A percentile compares a stretch with the other conserved stretches of the same genome.
These are phyloP conservation scores for Diorhabda sublineata DNA, from an alignment of 1,140 invertebrate genomes.

Conservation along the genomic window DNA sequence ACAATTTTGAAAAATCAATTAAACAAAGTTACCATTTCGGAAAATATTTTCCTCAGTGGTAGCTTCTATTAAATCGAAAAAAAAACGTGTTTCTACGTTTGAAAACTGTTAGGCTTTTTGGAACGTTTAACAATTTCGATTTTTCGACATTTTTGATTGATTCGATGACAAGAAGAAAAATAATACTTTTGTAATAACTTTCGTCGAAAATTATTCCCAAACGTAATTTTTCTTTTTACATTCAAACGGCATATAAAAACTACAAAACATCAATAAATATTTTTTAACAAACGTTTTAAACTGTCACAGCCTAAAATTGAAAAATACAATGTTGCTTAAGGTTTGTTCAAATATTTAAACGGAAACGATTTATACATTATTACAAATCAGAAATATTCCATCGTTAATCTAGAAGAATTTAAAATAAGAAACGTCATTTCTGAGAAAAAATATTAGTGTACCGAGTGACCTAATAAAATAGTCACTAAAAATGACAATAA, in stretches of 20 bases:
- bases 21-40: not conserved
- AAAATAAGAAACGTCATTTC: too few species aligned
- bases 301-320: slow-evolving; percentile 23
- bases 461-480: too few species aligned
- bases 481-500: too few species aligned
- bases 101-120: slow-evolving; percentile 18
- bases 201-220: not conserved
- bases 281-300: slow-evolving; percentile 12
- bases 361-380: too few species aligned
- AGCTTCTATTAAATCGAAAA: slow-evolving; percentile 8
- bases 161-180: slow-evolving; percentile 3
- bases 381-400: too few species aligned
- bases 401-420: too few species aligned
- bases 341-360: not conserved
- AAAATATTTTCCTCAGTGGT: not conserved
- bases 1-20: slow-evolving; percentile 6
- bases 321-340: slow-evolving; percentile 16
- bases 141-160: slow-evolving; percentile 20
- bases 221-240: not conserved
- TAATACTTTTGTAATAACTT: slow-evolving; percentile 4
- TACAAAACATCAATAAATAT: slow-evolving; percentile 21
- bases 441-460: too few species aligned
- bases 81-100: slow-evolving; percentile 3
- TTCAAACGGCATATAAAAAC: slow-evolving; percentile 12
- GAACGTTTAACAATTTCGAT: slow-evolving; percentile 16